A percentile compares a stretch with the other conserved stretches of the same genome.
These are phyloP conservation scores for Rutpela maculata DNA, from an alignment of 2,888 invertebrate species.

Conservation along the genomic window DNA sequence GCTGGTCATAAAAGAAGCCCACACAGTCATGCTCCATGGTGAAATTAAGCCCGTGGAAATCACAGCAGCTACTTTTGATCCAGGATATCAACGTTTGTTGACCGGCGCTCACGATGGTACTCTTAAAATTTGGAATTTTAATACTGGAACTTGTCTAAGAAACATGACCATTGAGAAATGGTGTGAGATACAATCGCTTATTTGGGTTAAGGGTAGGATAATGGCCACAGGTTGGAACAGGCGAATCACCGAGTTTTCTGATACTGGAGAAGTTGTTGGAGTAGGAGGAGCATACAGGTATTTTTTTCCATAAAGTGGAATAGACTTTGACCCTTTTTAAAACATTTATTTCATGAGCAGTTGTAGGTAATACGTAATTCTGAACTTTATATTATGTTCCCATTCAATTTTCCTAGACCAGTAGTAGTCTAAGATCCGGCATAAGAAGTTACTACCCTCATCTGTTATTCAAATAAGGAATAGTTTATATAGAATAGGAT, in stretches of 20 bases:
- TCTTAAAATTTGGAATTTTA: slow-evolving; percentile 90
- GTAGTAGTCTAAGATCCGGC: too few species aligned
- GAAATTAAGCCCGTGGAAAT: slow-evolving; percentile 83
- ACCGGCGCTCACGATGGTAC: slow-evolving; percentile 84
- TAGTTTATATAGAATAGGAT: too few species aligned
- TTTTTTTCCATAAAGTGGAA: background rate
- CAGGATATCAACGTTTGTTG: slow-evolving; percentile 79
- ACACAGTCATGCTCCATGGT: slow-evolving; percentile 81
- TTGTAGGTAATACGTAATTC: too few species aligned
- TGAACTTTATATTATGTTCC: too few species aligned
- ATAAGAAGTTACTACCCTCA: too few species aligned
- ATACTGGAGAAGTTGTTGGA: slow-evolving; percentile 76
- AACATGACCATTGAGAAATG: slow-evolving; percentile 75
- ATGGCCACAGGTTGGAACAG: slow-evolving; percentile 88
- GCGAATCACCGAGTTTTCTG: slow-evolving; percentile 82
- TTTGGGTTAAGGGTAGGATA: slow-evolving; percentile 78
- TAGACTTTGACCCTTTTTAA: background rate
- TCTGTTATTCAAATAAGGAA: too few species aligned
- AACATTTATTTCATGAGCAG: too few species aligned
- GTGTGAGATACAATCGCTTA: slow-evolving; percentile 76
- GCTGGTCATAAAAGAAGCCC: slow-evolving; percentile 82
- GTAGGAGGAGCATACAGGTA: slow-evolving; percentile 68
- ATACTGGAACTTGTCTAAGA: slow-evolving; percentile 84
- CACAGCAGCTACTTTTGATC: slow-evolving; percentile 86
- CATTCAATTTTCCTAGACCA: too few species aligned